Evolutionary conservation across 1,140 invertebrate genomes (phyloP), one percentile per base, ranked within the genome.

Genomic region (Chrysomallon squamiferum): DNA sequence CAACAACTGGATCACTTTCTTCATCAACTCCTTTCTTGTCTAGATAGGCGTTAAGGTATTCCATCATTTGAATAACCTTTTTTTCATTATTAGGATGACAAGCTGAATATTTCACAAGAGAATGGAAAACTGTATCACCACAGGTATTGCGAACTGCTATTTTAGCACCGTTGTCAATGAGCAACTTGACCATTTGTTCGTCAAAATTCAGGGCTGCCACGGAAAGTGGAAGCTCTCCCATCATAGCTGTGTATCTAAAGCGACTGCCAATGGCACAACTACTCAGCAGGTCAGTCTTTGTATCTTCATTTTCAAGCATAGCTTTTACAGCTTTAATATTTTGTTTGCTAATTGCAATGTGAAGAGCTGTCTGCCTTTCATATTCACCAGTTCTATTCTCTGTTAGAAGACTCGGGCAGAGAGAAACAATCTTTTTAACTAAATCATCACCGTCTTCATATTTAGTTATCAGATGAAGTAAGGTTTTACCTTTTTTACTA

Each of bases 161-260:
- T 9, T 71, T 35, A 6, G 66, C 59, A 15, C 76, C 35, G 27
- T 65, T 38, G 4, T 62, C n/a, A n/a, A 78, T 29, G 6, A 78
- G 43, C 6, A 69, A 18, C 33, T 71, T 60, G 30, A 74, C 69
- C 33, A 74, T 73, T 0, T 62, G 59, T 35, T 50, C 20, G 47
- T 74, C 63, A 29, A 71, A 71, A 25, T 68, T 76, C 29, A 76
- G 59, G 25, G 74, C 72, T 25, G 76, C 74, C 7, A 78, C 74
- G 15, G 65, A 62, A 15, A 78, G 54, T 2, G 76, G 74, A 13
- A 78, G 65, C 52, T 76, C 70, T n/a, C 72, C 76, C 72, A 78
- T 73, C 76, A 78, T 76, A 2, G 73, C 76, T 2, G 76, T 78
- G 45, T 74, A 74, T 3, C 38, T 62, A 57, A 78, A 78, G 6